A percentile compares a stretch with the other conserved stretches of the same genome.
phyloP scores from a whole-genome alignment of 2,113 vertebrate species.

The Bostrychus sinensis region DNA sequence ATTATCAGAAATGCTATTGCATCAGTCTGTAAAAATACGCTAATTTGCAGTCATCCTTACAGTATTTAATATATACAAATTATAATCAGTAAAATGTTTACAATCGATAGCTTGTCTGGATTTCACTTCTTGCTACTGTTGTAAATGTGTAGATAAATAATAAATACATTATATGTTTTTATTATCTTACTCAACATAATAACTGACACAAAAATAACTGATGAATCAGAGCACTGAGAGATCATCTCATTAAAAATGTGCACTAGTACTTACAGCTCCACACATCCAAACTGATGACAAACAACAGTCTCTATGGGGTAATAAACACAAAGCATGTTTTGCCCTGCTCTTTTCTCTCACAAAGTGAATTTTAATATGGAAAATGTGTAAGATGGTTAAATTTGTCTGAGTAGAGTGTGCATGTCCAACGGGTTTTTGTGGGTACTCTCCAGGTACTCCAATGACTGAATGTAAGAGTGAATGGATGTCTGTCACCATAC shows the following conservation, averaged over 20 bases:
- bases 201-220: background rate
- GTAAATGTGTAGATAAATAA: background rate
- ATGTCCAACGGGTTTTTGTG: no score
- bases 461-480: no score
- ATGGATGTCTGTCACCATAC: no score
- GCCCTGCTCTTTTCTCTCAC: background rate
- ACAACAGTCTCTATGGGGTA: background rate
- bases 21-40: constrained; percentile 24
- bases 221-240: background rate
- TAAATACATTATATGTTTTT: background rate
- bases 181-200: background rate
- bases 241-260: background rate
- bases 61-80: constrained; percentile 21
- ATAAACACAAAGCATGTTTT: no score
- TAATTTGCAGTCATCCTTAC: constrained; percentile 33
- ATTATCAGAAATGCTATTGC: background rate
- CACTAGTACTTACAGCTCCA: background rate
- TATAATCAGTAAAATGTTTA: constrained; percentile 55
- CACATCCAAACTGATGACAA: constrained; percentile 26
- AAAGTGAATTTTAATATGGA: background rate
- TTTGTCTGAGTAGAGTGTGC: no score
- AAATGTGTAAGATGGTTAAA: background rate
- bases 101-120: constrained; percentile 22
- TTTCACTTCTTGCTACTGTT: constrained; percentile 14
- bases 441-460: no score